Evolutionary conservation across 23 tunicate genomes (phyloP).

Genomic region (Aplidium turbinatum): DNA sequence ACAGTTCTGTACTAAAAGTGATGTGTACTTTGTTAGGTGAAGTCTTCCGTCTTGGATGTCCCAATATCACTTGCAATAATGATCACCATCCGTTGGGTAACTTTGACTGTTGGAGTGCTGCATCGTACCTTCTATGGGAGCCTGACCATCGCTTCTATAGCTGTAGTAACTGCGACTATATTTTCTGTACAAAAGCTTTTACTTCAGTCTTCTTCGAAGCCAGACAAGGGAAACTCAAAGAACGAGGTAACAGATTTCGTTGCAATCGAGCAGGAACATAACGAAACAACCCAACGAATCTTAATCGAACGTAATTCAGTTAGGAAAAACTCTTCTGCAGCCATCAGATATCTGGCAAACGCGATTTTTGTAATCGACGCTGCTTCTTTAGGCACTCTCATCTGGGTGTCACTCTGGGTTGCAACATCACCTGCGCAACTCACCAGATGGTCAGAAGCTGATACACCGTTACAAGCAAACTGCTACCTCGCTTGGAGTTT

Average conservation of each 20-base stretch:
- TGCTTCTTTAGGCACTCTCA: neutral
- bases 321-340: neutral
- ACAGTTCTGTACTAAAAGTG: neutral
- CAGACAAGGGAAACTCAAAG: neutral
- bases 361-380: neutral
- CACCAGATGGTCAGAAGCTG: slow-evolving; percentile 8
- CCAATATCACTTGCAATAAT: neutral
- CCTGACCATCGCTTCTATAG: neutral
- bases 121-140: neutral
- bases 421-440: slow-evolving; percentile 8
- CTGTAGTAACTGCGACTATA: no score
- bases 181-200: neutral
- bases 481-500: slow-evolving; percentile 10
- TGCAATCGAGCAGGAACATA: neutral
- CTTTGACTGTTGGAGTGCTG: neutral
- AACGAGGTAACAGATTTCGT: neutral
- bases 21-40: neutral
- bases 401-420: slow-evolving; percentile 10
- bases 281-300: neutral
- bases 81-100: neutral
- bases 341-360: neutral
- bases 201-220: neutral
- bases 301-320: neutral
- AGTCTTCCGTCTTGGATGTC: neutral
- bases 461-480: neutral